These are phyloP conservation scores for Polypterus senegalus DNA, from an alignment of 2,113 vertebrate genomes.

Conservation along the genomic window DNA sequence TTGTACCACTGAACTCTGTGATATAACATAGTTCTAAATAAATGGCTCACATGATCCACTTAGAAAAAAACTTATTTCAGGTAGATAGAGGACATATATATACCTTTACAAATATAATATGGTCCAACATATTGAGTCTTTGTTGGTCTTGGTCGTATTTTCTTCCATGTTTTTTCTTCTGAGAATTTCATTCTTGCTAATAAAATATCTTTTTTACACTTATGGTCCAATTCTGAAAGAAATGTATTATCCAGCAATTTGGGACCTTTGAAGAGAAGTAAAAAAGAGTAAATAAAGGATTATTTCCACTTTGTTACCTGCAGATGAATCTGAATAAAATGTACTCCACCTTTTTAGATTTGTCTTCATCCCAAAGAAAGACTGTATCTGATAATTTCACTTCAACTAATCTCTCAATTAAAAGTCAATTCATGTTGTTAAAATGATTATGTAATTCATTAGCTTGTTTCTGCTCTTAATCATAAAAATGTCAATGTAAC, in stretches of 20 bases:
- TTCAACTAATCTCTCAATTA: too few species aligned
- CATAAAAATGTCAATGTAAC: too few species aligned
- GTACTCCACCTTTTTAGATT: too few species aligned
- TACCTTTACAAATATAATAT: constrained; percentile 98
- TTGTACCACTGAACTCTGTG: too few species aligned
- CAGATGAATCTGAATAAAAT: too few species aligned
- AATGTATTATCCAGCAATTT: constrained; percentile 73
- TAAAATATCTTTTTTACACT: constrained; percentile 92
- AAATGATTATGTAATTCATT: too few species aligned
- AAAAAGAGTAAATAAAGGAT: too few species aligned
- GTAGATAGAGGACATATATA: constrained; percentile 2
- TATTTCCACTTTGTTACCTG: too few species aligned
- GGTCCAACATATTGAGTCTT: constrained; percentile 93
- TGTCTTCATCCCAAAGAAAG: too few species aligned
- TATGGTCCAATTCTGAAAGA: constrained; percentile 67
- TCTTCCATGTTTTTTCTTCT: constrained; percentile 76
- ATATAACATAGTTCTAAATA: constrained; percentile 19
- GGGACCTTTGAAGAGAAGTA: constrained; percentile 54
- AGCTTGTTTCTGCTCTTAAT: too few species aligned
- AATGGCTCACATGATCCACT: neutral
- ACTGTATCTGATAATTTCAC: too few species aligned
- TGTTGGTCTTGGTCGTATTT: constrained; percentile 84
- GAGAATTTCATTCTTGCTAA: constrained; percentile 74
- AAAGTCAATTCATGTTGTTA: too few species aligned
- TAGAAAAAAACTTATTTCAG: neutral